Percentiles rank a stretch among this genome's conserved stretches.
phyloP scores from a whole-genome alignment of 2,797 vertebrate genomes.

The Sebastes umbrosus region DNA sequence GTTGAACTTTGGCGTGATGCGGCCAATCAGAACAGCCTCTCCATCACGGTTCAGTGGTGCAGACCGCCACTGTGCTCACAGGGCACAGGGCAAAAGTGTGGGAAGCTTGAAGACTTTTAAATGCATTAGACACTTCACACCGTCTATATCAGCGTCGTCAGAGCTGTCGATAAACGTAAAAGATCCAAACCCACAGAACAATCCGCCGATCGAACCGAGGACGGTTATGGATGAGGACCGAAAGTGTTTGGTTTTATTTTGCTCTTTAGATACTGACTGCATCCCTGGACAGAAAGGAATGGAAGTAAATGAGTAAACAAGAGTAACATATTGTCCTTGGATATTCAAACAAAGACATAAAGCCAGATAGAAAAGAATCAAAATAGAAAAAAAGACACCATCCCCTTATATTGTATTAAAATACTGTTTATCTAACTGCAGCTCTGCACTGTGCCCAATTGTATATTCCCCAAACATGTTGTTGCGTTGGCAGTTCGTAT shows the following conservation, averaged over 20 bases:
- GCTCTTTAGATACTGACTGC: not conserved
- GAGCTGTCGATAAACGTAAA: constrained; percentile 6
- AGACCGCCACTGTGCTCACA: not conserved
- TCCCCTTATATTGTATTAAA: not conserved
- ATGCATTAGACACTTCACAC: not conserved
- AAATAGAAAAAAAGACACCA: not conserved
- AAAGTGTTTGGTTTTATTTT: not conserved
- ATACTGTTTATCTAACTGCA: constrained; percentile 14
- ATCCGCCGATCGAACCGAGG: not conserved
- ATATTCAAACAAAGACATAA: not conserved
- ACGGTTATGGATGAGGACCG: not conserved
- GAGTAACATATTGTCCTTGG: not conserved
- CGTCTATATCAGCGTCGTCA: not conserved
- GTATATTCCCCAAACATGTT: not conserved
- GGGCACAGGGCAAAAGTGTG: constrained; percentile 23
- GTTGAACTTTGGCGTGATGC: not conserved
- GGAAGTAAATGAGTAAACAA: not conserved
- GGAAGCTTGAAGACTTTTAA: not conserved
- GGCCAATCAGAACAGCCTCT: not conserved
- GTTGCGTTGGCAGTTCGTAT: not conserved
- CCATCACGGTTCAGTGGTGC: not conserved
- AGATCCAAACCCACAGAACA: not conserved
- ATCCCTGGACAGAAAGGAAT: not conserved
- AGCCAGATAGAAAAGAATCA: not conserved
- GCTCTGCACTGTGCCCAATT: not conserved